phyloP scores from a whole-genome alignment of 2,113 vertebrate genomes.

The Heloderma charlesbogerti region DNA sequence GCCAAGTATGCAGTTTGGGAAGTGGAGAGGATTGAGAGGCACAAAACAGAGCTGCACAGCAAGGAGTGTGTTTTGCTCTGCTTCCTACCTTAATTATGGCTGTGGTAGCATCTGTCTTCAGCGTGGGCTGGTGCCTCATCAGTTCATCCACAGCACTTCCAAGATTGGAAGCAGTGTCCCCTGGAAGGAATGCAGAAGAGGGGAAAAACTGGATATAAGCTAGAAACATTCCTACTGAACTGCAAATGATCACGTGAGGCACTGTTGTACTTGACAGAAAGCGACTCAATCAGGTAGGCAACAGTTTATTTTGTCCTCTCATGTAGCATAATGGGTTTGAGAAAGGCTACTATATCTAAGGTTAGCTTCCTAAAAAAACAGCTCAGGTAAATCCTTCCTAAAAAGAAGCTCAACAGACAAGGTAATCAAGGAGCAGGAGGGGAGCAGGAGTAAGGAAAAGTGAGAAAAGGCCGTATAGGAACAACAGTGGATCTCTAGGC shows the following conservation, averaged over 20 bases:
- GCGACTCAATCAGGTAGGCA: not conserved
- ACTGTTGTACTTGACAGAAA: not conserved
- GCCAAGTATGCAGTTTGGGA: no score
- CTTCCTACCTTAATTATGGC: slow-evolving; percentile 93
- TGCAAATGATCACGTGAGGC: not conserved
- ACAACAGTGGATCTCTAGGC: not conserved
- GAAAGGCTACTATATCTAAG: no score
- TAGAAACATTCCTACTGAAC: not conserved
- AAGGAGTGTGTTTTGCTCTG: not conserved
- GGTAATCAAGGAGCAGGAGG: not conserved
- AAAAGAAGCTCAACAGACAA: not conserved
- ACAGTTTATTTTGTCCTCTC: not conserved
- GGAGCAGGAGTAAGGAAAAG: not conserved
- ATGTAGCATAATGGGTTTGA: not conserved
- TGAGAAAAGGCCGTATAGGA: not conserved
- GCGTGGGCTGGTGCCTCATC: slow-evolving; percentile 96
- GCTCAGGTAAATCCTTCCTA: not conserved
- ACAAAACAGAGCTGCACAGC: not conserved
- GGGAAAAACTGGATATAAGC: not conserved
- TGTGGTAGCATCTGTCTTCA: slow-evolving; percentile 95
- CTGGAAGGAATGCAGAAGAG: slow-evolving; percentile 64
- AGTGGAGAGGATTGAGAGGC: not conserved
- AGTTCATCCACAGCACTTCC: slow-evolving; percentile 97
- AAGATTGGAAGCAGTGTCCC: slow-evolving; percentile 95
- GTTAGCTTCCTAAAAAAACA: not conserved